phyloP scores from a whole-genome alignment of 2,888 invertebrate genomes.

The Rhaphigaster nebulosa region DNA sequence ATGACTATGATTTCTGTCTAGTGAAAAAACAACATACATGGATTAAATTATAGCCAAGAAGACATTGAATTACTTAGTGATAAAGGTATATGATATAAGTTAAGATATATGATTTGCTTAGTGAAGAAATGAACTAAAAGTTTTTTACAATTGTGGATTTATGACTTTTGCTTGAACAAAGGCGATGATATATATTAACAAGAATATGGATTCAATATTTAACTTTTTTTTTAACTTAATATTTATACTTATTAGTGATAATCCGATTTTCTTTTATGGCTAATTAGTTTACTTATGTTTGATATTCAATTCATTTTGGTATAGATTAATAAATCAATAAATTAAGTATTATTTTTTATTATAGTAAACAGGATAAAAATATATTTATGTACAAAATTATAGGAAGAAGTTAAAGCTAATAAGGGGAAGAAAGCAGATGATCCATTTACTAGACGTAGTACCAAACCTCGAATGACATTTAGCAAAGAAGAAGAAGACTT shows the following conservation, averaged over 20 bases:
- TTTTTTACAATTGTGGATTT: no score
- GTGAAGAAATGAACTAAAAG: no score
- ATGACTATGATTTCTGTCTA: no score
- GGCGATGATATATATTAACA: no score
- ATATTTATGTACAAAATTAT: constrained; percentile 63
- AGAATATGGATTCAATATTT: no score
- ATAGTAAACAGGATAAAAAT: not conserved
- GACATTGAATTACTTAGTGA: no score
- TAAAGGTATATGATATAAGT: no score
- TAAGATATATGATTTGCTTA: no score
- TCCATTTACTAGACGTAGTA: constrained; percentile 91
- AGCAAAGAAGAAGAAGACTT: constrained; percentile 68
- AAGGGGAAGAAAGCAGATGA: constrained; percentile 85
- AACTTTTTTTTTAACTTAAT: not conserved
- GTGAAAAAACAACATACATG: no score
- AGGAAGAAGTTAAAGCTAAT: constrained; percentile 77
- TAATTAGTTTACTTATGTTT: not conserved
- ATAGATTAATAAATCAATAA: not conserved
- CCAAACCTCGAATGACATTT: constrained; percentile 90
- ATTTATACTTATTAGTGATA: not conserved
- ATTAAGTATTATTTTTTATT: not conserved
- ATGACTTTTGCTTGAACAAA: no score
- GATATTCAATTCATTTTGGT: not conserved
- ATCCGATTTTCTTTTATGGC: not conserved
- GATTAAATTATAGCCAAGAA: no score